Base-by-base conservation (phyloP, 2,113 vertebrate genomes). In the Hymenochirus boettgeri region DNA sequence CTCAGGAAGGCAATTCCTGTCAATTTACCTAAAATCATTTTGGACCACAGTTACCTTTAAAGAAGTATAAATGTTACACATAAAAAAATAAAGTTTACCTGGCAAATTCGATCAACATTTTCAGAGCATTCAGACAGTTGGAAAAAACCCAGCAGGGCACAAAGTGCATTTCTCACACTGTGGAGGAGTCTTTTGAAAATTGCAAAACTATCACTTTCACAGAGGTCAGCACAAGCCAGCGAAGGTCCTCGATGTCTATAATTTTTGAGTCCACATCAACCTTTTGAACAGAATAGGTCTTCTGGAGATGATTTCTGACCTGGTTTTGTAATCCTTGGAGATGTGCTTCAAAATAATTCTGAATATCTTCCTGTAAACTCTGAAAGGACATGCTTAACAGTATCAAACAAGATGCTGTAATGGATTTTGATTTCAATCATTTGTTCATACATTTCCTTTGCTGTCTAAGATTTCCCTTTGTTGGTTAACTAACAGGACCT, bases 111-210 rank as follows among this genome's bases (percentile, higher is more conserved):
- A 83, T 94, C 89, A 48, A 88, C 77, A 3, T 81, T 90, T 17
- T 79, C 71, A 10, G 91, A 91, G 77, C 93, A 95, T 71, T 92
- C 89, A 0, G 88, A 85, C 64, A 92, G 85, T 67, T 93, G 83
- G n/a, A 60, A 93, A 91, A 84, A 94, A 93, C 1, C 89, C 90
- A n/a, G 89, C 84, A 10, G 88, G 91, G 69, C 90, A 96, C 80
- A 88, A 77, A 12, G 87, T 92, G 78, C 89, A 92, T 75, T 86
- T 90, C 77, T 89, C 81, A 78, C 91, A 94, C 42, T 77, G 82
- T 1, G 87, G 88, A 1, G 90, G 85, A 21, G 85, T 89, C 80
- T 81, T 90, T 63, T 90, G 91, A 72, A 94, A 91, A 77, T 86
- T 82, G 69, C 91, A 95, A 80, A 87, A 93, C 81, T 93, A 50